A percentile compares a stretch with the other conserved stretches of the same genome.
phyloP scores from a whole-genome alignment of 2,113 vertebrate genomes.

The Junco hyemalis region DNA sequence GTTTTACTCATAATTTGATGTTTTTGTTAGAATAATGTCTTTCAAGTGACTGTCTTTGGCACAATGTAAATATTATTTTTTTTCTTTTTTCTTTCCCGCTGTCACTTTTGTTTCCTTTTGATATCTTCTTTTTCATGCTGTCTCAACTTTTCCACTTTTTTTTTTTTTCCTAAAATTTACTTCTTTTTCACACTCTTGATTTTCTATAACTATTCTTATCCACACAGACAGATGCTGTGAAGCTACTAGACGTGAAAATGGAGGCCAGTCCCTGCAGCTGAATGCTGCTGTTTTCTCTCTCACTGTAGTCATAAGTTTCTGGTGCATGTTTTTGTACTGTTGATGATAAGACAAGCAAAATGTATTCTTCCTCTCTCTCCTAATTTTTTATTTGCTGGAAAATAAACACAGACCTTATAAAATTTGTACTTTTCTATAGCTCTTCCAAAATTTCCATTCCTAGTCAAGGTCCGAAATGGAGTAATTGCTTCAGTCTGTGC shows the following conservation, averaged over 20 bases:
- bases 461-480: background rate
- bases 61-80: slow-evolving; percentile 50
- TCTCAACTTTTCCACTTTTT: background rate
- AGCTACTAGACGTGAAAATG: slow-evolving; percentile 70
- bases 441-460: background rate
- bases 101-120: slow-evolving; percentile 43
- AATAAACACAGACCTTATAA: background rate
- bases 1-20: background rate
- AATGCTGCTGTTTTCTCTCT: slow-evolving; percentile 69
- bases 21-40: slow-evolving; percentile 2
- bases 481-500: background rate
- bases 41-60: slow-evolving; percentile 19
- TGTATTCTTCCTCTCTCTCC: background rate
- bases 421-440: background rate
- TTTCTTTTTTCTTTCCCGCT: slow-evolving; percentile 63
- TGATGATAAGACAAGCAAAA: background rate
- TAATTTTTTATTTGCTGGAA: background rate
- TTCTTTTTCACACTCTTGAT: slow-evolving; percentile 8
- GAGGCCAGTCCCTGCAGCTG: slow-evolving; percentile 73
- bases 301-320: slow-evolving; percentile 58
- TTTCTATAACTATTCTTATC: slow-evolving; percentile 62
- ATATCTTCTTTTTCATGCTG: slow-evolving; percentile 17
- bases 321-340: slow-evolving; percentile 59
- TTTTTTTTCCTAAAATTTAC: background rate
- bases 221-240: slow-evolving; percentile 76